A percentile compares a stretch with the other conserved stretches of the same genome.
Conservation (phyloP, 2,113 vertebrate species). For the Cinclus cinclus region DNA sequence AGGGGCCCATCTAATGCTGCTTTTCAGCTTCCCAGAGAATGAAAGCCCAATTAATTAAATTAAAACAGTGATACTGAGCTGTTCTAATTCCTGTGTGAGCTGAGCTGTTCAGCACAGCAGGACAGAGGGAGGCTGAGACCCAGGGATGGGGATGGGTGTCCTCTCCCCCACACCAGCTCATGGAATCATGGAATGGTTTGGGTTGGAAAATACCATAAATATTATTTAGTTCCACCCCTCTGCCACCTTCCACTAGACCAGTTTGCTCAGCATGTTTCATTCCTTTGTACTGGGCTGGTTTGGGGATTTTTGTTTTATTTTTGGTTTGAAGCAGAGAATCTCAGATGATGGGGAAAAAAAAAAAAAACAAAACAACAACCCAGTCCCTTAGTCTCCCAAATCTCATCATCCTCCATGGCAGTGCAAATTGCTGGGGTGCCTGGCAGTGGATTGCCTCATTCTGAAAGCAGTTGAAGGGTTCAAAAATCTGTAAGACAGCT, state of each 20-base stretch:
- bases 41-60: constrained; percentile 60
- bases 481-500: not conserved
- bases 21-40: not conserved
- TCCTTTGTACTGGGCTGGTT: not conserved
- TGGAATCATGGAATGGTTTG: not conserved
- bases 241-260: not conserved
- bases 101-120: not conserved
- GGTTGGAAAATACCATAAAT: not conserved
- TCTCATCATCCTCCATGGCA: not conserved
- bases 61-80: constrained; percentile 35
- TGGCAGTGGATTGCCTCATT: not conserved
- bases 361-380: too few species aligned
- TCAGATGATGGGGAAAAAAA: not conserved
- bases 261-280: not conserved
- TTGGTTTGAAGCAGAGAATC: not conserved
- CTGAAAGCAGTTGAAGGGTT: not conserved
- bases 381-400: rapidly evolving
- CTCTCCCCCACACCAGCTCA: not conserved
- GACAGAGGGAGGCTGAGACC: not conserved
- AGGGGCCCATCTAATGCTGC: constrained; percentile 5
- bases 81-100: not conserved
- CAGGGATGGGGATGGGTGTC: rapidly evolving
- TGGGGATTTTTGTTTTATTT: not conserved
- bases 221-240: not conserved
- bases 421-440: not conserved